Evolutionary conservation across 2,113 vertebrate genomes (phyloP).

Genomic region (Sciurus niger): DNA sequence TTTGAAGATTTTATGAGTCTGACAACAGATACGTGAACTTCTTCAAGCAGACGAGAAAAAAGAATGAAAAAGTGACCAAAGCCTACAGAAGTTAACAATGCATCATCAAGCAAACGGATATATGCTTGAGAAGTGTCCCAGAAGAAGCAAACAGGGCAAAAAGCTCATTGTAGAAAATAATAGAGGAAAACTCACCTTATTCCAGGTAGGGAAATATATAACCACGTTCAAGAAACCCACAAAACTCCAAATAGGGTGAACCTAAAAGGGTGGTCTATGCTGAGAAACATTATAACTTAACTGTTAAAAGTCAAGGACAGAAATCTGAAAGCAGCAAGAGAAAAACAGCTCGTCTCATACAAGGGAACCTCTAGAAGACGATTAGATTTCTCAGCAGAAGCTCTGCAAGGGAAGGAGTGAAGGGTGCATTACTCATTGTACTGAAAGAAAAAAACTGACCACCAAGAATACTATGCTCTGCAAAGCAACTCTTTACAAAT

Average conservation of each 20-base stretch:
- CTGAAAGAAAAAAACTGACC: too few relatives aligned
- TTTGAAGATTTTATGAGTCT: neutral
- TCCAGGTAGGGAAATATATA: neutral
- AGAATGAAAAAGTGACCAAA: neutral
- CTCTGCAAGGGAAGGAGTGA: too few relatives aligned
- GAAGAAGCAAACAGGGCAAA: neutral
- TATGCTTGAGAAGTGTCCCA: neutral
- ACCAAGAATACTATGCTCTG: too few relatives aligned
- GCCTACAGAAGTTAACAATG: neutral
- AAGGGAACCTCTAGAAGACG: neutral
- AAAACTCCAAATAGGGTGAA: neutral
- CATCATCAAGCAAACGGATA: neutral
- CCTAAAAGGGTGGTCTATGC: neutral
- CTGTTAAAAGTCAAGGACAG: neutral
- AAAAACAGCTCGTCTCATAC: neutral
- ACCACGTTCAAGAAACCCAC: neutral
- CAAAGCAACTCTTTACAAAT: too few relatives aligned
- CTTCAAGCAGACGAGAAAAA: neutral
- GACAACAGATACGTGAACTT: neutral
- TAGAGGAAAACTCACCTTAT: neutral
- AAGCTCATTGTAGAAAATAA: neutral
- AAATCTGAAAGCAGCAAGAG: neutral
- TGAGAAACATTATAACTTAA: neutral
- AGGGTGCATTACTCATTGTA: too few relatives aligned
- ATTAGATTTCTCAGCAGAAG: too few relatives aligned